These are phyloP conservation scores for Megaceryle alcyon DNA, from an alignment of 2,797 vertebrate genomes.

Conservation along the genomic window DNA sequence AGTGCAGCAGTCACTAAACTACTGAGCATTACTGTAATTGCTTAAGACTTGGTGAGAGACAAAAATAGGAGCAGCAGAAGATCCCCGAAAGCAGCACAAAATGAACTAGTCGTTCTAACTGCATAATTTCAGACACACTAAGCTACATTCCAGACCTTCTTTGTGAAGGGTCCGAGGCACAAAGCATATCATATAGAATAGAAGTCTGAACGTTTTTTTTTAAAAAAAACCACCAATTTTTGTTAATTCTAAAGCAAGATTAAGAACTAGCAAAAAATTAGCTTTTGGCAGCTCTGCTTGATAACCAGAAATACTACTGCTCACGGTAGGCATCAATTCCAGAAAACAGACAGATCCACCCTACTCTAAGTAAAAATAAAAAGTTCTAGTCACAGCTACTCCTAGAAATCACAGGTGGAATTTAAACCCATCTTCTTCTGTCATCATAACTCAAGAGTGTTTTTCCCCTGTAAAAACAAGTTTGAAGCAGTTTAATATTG, in stretches of 20 bases:
- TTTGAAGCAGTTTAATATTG: slow-evolving; percentile 17
- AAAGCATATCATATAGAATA: not conserved
- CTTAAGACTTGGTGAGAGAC: not conserved
- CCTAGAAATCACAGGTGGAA: not conserved
- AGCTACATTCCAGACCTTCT: not conserved
- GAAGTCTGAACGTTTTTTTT: not conserved
- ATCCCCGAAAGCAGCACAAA: not conserved
- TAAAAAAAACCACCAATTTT: not conserved
- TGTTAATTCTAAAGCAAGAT: not conserved
- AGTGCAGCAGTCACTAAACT: not conserved
- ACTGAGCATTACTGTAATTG: accelerated
- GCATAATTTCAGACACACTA: not conserved
- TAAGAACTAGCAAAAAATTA: not conserved
- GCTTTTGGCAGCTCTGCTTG: not conserved
- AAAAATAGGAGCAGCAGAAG: not conserved
- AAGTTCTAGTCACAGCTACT: not conserved
- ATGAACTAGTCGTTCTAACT: accelerated
- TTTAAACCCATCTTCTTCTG: slow-evolving; percentile 20
- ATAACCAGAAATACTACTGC: not conserved
- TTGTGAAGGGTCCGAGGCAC: not conserved
- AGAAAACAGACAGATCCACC: not conserved
- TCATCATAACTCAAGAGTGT: not conserved
- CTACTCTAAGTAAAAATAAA: accelerated
- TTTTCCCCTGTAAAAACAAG: slow-evolving; percentile 42
- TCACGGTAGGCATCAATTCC: not conserved